Evolutionary conservation across 2,888 invertebrate genomes (phyloP), one percentile per base, ranked within the genome.

Genomic region (Antheraea assamensis): DNA sequence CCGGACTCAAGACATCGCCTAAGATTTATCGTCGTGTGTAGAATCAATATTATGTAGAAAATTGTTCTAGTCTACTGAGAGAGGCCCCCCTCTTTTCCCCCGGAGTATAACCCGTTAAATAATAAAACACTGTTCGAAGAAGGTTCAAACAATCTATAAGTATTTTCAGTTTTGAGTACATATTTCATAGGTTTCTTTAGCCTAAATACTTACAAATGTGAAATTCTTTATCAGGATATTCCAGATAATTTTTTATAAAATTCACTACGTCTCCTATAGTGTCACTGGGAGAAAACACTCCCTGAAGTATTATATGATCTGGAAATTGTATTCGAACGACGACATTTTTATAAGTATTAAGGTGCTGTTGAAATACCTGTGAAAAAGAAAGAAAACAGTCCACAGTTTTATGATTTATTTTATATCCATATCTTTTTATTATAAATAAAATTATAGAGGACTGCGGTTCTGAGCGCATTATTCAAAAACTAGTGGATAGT

Each of bases 301-400:
- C 98, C 91, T 99, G 99, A 35, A 99, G 94, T 64, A 98, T 97
- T 70, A 97, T 95, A 73, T 97, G 96, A 90, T 98, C 97, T 3
- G 98, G 98, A 89, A 99, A 99, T 85, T 97, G 97, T 77, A 99
- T 93, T 74, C 99, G 95, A 70, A 99, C 96, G 17, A 98, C 96
- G 71, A 97, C 96, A 84, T 96, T 96, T 81, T 96, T 96, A 90
- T 98, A 98, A 78, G 95, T 95, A 73, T 96, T 95, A 49, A 97
- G 89, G 83, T 95, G 95, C 72, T 88, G 85, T 76, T 85, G 77
- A 55, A 88, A 87, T 66, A 80, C 80, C 94, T 94, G 82, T 74
- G 89, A 90, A 58, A 52, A 31, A 70, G 21, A 10, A 7, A 0
- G 15, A 27, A 49, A 15, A 17, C 35, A 70, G 27, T 42, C 8